phyloP scores from a whole-genome alignment of 2,797 vertebrate genomes.

The Xenops minutus region DNA sequence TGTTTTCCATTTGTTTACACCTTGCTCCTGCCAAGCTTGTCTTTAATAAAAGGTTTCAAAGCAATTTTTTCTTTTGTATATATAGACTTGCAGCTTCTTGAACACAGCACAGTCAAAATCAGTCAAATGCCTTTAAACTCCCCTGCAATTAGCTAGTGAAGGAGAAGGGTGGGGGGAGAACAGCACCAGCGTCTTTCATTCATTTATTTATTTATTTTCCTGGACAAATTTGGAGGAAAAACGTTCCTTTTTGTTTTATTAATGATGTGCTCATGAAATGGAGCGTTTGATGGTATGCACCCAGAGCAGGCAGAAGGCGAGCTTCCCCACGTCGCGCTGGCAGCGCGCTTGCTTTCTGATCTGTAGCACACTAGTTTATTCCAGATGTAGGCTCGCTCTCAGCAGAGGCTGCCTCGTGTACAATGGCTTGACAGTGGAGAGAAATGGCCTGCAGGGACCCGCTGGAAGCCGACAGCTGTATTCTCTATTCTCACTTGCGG shows the following conservation, averaged over 20 bases:
- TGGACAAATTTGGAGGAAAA: background rate
- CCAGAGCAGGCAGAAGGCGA: background rate
- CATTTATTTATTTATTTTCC: slow-evolving; percentile 5
- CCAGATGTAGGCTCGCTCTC: slow-evolving; percentile 19
- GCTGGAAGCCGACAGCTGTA: background rate
- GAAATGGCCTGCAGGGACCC: background rate
- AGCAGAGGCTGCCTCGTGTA: slow-evolving; percentile 3
- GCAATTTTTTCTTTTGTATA: slow-evolving; percentile 17
- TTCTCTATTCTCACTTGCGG: background rate
- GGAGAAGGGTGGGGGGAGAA: background rate
- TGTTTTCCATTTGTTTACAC: slow-evolving; percentile 70
- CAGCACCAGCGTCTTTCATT: background rate
- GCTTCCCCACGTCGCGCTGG: slow-evolving; percentile 1
- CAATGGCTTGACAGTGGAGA: background rate
- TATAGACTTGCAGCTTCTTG: slow-evolving; percentile 34
- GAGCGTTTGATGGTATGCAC: slow-evolving; percentile 28
- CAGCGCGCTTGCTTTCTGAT: background rate
- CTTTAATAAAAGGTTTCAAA: slow-evolving; percentile 53
- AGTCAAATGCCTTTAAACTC: slow-evolving; percentile 40
- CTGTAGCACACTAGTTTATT: background rate
- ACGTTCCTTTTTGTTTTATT: slow-evolving; percentile 53
- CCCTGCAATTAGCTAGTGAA: slow-evolving; percentile 29
- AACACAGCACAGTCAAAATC: background rate
- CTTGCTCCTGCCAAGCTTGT: slow-evolving; percentile 51
- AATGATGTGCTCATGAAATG: slow-evolving; percentile 54